These are phyloP conservation scores for Clarias pachynema DNA, from an alignment of 2,797 vertebrate species.

Conservation along the genomic window DNA sequence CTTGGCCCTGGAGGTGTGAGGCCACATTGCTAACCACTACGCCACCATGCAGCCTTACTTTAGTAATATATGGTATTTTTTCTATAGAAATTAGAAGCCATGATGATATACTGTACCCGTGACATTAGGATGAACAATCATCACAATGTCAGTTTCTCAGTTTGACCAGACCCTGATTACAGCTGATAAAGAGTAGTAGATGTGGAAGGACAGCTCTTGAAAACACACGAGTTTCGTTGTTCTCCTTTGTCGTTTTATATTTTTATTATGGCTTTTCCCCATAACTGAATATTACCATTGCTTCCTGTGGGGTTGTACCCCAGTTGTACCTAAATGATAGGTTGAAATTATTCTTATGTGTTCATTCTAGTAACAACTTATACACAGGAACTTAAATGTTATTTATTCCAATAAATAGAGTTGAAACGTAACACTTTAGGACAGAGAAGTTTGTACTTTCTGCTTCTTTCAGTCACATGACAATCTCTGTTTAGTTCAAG, in stretches of 20 bases:
- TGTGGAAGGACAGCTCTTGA: background rate
- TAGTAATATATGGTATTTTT: background rate
- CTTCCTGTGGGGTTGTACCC: constrained; percentile 43
- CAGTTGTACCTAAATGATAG: background rate
- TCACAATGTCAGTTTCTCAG: background rate
- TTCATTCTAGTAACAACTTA: background rate
- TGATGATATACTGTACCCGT: background rate
- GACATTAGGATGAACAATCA: background rate
- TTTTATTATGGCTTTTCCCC: background rate
- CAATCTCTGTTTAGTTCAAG: background rate
- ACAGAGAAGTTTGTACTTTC: background rate
- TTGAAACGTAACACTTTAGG: background rate
- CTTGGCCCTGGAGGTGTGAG: no score
- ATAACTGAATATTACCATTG: no score
- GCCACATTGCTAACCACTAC: no score
- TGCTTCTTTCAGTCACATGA: background rate
- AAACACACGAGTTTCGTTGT: background rate
- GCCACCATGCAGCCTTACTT: background rate
- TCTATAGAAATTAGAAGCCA: background rate
- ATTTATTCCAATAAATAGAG: background rate
- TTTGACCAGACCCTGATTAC: background rate
- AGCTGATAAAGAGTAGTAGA: background rate
- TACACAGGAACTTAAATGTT: background rate
- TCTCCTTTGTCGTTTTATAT: background rate
- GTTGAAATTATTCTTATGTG: background rate